Conservation (phyloP, 2,113 vertebrate genomes). For the Oncorhynchus gorbuscha region DNA sequence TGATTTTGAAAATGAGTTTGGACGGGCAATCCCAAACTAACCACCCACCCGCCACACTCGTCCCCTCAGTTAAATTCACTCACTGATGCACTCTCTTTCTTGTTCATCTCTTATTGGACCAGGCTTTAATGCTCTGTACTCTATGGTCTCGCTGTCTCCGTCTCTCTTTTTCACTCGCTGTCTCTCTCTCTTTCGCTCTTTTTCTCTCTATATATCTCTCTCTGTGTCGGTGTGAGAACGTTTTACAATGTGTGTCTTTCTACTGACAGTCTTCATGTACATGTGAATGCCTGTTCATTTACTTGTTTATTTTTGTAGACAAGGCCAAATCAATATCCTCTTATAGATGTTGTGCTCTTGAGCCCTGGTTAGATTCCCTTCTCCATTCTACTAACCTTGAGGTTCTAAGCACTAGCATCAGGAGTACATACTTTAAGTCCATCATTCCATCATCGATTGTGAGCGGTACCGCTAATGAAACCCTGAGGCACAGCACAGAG, state of each 20-base stretch:
- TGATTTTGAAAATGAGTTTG: conserved; percentile 75
- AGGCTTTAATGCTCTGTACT: background rate
- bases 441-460: background rate
- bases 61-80: conserved; percentile 48
- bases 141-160: too few species aligned
- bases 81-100: conserved; percentile 5
- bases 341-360: conserved; percentile 10
- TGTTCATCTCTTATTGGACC: conserved; percentile 2
- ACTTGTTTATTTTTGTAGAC: conserved; percentile 43
- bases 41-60: conserved; percentile 57
- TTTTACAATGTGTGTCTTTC: conserved; percentile 3
- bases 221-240: background rate
- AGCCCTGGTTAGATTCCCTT: conserved; percentile 23
- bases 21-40: conserved; percentile 66
- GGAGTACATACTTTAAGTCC: conserved; percentile 17
- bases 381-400: conserved; percentile 28
- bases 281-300: conserved; percentile 17
- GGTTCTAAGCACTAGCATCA: conserved; percentile 14
- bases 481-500: background rate
- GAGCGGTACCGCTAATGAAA: background rate
- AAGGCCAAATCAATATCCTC: conserved; percentile 15
- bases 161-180: too few species aligned
- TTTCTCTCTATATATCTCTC: too few species aligned
- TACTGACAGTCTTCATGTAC: background rate
- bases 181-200: too few species aligned